Evolutionary conservation across 2,113 vertebrate species (phyloP).

Genomic region (Tor tambroides): DNA sequence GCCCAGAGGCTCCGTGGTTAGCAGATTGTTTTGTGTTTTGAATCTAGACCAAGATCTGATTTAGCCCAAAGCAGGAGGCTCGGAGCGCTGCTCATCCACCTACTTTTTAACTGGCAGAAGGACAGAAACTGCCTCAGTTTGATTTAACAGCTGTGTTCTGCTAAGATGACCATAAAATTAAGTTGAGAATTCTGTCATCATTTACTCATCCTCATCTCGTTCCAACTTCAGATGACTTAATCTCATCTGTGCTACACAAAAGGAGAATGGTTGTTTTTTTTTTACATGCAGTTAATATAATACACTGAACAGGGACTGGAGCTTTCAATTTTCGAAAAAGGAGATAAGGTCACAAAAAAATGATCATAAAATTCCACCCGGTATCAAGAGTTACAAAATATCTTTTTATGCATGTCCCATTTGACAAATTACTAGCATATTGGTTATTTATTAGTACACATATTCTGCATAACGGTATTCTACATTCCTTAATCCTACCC

Average conservation of each 20-base stretch:
- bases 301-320: too few relatives aligned
- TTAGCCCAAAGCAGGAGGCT: slow-evolving; percentile 3
- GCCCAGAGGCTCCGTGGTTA: not conserved
- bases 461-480: too few relatives aligned
- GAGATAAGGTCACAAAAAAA: too few relatives aligned
- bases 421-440: too few relatives aligned
- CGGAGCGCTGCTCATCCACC: not conserved
- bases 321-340: too few relatives aligned
- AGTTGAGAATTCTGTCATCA: not conserved
- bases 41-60: slow-evolving; percentile 1
- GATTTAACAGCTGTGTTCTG: slow-evolving; percentile 24
- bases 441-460: too few relatives aligned
- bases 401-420: too few relatives aligned
- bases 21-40: slow-evolving; percentile 17
- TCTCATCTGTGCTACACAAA: not conserved
- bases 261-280: not conserved
- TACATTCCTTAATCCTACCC: too few relatives aligned
- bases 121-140: not conserved
- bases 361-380: too few relatives aligned
- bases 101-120: not conserved
- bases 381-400: too few relatives aligned
- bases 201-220: not conserved
- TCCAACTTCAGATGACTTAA: not conserved
- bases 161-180: not conserved
- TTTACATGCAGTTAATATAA: too few relatives aligned